A percentile compares a stretch with the other conserved stretches of the same genome.
Evolutionary conservation across 2,888 invertebrate genomes (phyloP).

Genomic region (Mythimna pallens): DNA sequence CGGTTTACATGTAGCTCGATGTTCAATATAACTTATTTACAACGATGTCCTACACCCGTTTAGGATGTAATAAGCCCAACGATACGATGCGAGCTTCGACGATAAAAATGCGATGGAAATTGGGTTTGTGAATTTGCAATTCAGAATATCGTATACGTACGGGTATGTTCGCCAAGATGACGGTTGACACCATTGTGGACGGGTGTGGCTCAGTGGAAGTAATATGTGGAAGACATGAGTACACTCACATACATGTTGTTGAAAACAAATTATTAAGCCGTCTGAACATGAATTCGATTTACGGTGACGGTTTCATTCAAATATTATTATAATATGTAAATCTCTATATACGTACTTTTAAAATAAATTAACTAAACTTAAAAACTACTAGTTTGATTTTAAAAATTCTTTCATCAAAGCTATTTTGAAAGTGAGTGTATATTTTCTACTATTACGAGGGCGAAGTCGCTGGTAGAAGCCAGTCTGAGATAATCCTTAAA

Average conservation of each 20-base stretch:
- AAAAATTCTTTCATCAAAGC: too few relatives aligned
- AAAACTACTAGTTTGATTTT: too few relatives aligned
- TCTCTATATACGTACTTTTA: too few relatives aligned
- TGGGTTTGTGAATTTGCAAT: constrained; percentile 62
- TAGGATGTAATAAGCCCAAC: constrained; percentile 39
- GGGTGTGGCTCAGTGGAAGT: constrained; percentile 29
- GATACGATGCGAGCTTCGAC: constrained; percentile 19
- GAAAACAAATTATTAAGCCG: constrained; percentile 34
- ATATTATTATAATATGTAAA: neutral
- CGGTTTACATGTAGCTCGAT: neutral
- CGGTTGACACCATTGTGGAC: constrained; percentile 50
- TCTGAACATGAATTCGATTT: constrained; percentile 31
- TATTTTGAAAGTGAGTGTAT: too few relatives aligned
- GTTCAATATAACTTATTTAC: constrained; percentile 40
- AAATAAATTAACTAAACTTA: too few relatives aligned
- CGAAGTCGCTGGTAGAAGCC: too few relatives aligned
- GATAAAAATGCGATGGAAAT: constrained; percentile 61
- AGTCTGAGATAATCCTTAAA: neutral
- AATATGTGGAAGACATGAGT: constrained; percentile 40
- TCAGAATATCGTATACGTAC: constrained; percentile 57
- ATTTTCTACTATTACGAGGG: too few relatives aligned
- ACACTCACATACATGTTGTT: constrained; percentile 28
- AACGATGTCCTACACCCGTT: constrained; percentile 25
- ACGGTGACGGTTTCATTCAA: constrained; percentile 22
- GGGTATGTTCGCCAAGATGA: constrained; percentile 52